A percentile compares a stretch with the other conserved stretches of the same genome.
Evolutionary conservation across 2,113 vertebrate genomes (phyloP).

Genomic region (Empidonax alnorum): DNA sequence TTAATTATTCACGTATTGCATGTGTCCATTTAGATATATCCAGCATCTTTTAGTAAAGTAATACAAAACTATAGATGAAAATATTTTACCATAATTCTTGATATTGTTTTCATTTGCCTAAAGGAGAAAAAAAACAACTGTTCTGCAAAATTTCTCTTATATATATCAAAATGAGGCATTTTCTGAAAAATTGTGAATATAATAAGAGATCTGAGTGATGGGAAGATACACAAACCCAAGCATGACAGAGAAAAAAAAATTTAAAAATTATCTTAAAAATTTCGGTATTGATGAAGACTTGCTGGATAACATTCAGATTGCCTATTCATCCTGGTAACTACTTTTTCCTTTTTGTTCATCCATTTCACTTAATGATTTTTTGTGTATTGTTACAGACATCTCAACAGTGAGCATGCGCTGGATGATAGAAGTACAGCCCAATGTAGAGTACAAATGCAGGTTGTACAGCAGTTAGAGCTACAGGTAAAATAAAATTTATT

Average conservation of each 20-base stretch:
- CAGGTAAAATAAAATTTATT: conserved; percentile 90
- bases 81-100: conserved; percentile 8
- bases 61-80: background rate
- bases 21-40: conserved; percentile 31
- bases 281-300: conserved; percentile 28
- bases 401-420: conserved; percentile 99
- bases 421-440: conserved; percentile 99
- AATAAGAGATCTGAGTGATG: background rate
- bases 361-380: conserved; percentile 82
- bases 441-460: conserved; percentile 99
- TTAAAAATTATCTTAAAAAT: background rate
- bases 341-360: conserved; percentile 76
- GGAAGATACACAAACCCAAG: background rate
- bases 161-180: background rate
- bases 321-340: conserved; percentile 73
- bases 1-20: conserved; percentile 38
- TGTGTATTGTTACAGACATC: conserved; percentile 91
- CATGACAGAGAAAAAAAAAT: conserved; percentile 31
- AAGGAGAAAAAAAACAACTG: conserved; percentile 23
- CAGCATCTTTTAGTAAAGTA: conserved; percentile 3
- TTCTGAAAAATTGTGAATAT: conserved; percentile 4
- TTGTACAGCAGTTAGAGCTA: conserved; percentile 99
- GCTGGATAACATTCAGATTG: conserved; percentile 54
- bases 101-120: conserved; percentile 6
- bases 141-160: conserved; percentile 31